A percentile compares a stretch with the other conserved stretches of the same genome.
These are phyloP conservation scores for Chalcosyrphus nemorum DNA, from an alignment of 2,888 invertebrate species.

Conservation along the genomic window DNA sequence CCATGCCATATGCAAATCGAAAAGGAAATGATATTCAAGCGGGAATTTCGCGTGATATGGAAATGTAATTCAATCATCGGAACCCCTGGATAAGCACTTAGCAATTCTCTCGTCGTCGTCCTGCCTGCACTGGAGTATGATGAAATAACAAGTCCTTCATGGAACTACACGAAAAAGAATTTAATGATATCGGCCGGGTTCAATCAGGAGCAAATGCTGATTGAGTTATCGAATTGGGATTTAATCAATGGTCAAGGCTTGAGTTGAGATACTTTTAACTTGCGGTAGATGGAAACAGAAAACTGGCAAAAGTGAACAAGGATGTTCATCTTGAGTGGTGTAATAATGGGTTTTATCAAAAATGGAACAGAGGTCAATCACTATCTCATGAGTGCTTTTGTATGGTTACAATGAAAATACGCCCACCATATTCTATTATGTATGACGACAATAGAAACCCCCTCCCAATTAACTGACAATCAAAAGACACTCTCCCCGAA, in stretches of 20 bases:
- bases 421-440: too few relatives aligned
- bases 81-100: constrained; percentile 28
- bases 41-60: constrained; percentile 54
- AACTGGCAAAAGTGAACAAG: constrained; percentile 3
- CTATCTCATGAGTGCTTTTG: too few relatives aligned
- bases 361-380: too few relatives aligned
- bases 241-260: constrained; percentile 26
- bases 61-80: constrained; percentile 53
- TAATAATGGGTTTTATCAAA: not conserved
- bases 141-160: constrained; percentile 17
- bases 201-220: constrained; percentile 41
- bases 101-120: not conserved
- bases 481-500: not conserved
- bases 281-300: not conserved
- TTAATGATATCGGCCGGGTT: not conserved
- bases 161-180: not conserved
- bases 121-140: not conserved
- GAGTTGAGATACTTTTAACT: not conserved
- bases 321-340: not conserved
- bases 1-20: constrained; percentile 8
- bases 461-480: not conserved
- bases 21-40: constrained; percentile 50
- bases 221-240: constrained; percentile 40
- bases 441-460: too few relatives aligned
- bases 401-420: too few relatives aligned